Conservation (phyloP, 2,113 vertebrate species). For the Romanogobio albipinnatus region DNA sequence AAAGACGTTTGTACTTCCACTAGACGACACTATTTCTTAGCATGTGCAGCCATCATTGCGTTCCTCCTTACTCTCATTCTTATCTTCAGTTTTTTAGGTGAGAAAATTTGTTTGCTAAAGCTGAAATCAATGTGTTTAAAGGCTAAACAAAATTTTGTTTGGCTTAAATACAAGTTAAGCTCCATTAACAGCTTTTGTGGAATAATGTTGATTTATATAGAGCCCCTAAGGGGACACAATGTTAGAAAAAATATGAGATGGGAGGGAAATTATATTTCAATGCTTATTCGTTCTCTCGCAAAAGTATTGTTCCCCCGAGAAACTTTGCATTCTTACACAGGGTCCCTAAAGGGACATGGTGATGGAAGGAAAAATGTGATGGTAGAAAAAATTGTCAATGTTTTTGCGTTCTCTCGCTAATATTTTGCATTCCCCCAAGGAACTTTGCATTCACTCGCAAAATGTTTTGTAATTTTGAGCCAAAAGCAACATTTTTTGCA, state of each 20-base stretch:
- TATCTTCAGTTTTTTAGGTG: conserved; percentile 56
- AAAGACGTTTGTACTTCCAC: conserved; percentile 30
- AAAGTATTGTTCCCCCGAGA: not conserved
- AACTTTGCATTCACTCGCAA: too few species aligned
- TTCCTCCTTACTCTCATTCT: conserved; percentile 50
- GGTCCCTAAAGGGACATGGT: too few species aligned
- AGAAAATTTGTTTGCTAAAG: conserved; percentile 9
- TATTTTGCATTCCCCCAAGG: too few species aligned
- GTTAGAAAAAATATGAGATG: too few species aligned
- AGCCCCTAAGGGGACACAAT: too few species aligned
- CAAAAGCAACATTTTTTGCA: too few species aligned
- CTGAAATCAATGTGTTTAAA: not conserved
- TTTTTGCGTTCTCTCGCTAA: too few species aligned
- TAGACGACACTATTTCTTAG: conserved; percentile 24
- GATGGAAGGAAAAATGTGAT: too few species aligned
- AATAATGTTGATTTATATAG: not conserved
- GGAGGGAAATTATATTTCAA: not conserved
- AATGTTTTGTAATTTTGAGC: too few species aligned
- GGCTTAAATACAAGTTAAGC: not conserved
- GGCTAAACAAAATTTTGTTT: not conserved
- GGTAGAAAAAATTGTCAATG: too few species aligned
- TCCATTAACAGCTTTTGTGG: not conserved
- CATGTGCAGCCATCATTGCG: conserved; percentile 26
- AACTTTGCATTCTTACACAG: not conserved
- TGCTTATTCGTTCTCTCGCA: not conserved